phyloP scores from a whole-genome alignment of 2,888 invertebrate genomes.

The Amphiduros pacificus region DNA sequence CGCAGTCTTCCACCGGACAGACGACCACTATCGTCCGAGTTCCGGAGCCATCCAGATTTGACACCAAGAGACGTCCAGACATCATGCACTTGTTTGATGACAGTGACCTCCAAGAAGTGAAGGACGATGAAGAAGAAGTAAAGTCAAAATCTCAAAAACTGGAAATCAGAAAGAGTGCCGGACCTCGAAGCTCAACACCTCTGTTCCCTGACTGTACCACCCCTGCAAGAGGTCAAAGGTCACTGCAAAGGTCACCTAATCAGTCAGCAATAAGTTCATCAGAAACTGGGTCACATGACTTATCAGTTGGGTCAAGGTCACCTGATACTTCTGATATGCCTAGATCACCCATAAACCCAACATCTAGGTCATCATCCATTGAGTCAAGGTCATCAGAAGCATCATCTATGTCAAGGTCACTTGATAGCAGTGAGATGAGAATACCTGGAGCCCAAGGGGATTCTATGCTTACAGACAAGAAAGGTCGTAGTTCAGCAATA shows the following conservation, averaged over 20 bases:
- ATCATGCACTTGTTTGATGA: neutral
- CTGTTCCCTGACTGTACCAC: neutral
- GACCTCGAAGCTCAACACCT: neutral
- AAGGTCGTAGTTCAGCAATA: constrained; percentile 11
- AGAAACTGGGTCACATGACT: too few species aligned
- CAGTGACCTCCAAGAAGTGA: neutral
- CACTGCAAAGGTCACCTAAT: neutral
- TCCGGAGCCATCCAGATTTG: neutral
- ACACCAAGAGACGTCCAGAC: neutral
- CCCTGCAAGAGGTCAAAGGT: neutral
- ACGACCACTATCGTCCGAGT: too few species aligned
- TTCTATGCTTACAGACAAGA: neutral
- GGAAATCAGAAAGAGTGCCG: too few species aligned
- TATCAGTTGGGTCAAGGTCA: too few species aligned
- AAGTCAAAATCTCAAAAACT: neutral
- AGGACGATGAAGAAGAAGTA: neutral
- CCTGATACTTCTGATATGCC: too few species aligned
- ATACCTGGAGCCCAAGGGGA: too few species aligned
- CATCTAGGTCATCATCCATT: neutral
- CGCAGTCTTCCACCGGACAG: neutral
- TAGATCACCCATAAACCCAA: too few species aligned
- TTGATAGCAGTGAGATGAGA: too few species aligned
- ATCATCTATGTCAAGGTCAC: too few species aligned
- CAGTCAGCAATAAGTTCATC: too few species aligned
- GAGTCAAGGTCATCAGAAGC: too few species aligned